Base-by-base conservation (phyloP, 2,888 invertebrate genomes). In the Acanthococcus lagerstroemiae region DNA sequence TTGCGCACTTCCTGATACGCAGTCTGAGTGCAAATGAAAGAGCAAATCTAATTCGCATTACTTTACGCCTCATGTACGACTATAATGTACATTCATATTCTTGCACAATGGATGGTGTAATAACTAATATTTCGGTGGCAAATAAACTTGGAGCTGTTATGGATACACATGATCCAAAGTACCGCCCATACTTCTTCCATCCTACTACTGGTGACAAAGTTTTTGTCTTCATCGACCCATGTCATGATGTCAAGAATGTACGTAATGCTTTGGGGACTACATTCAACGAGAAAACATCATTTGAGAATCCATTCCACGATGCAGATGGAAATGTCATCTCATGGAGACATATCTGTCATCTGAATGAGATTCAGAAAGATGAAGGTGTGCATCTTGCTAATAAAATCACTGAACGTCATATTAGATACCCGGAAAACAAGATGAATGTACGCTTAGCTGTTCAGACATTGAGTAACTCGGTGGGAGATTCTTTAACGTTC, bases 301-400 rank as follows among this genome's bases (percentile, higher is more conserved):
- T 52, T 9, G 37, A 52, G 7, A 61, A 48, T 27, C 37, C 37
- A 19, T 52, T 61, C 6, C 7, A 30, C 24, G 21, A 65, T 65
- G 26, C 24, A n/a, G 25, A 65, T 15, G 45, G 45, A 0, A 15
- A 65, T 17, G 2, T n/a, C 12, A 65, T 55, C 27, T 48, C 44
- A 19, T 65, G 65, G 55, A 55, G 45, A 12, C 24, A 65, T 44
- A 65, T 65, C 12, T 2, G 22, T 26, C 17, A 12, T 4, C 9
- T 65, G 15, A 46, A 65, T 26, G 17, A 7, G 24, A 25, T 54
- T 15, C 65, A 65, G 9, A 44, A 54, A 26, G 17, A n/a, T 2
- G 30, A 22, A 63, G 45, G 63, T 12, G 52, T 52, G 44, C 19
- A 65, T n/a, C 44, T 44, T 3, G 63, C 54, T 6, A 65, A 65